Percentiles rank a stretch among this genome's conserved stretches.
Conservation (phyloP, 2,888 invertebrate genomes). For the Zootermopsis nevadensis region DNA sequence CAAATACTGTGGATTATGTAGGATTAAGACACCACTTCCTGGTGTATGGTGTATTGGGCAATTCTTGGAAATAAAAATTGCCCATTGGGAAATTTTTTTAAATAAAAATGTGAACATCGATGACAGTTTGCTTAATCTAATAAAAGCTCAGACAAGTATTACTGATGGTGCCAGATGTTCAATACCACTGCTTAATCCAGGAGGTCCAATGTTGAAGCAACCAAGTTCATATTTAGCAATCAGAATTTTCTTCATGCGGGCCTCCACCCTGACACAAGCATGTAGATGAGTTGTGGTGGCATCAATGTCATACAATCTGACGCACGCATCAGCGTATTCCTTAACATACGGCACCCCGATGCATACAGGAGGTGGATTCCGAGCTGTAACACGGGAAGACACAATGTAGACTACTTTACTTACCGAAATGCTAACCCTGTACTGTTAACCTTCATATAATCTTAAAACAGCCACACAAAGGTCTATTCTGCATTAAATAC, state of each 20-base stretch:
- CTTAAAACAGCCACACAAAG: not conserved
- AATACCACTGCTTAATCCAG: not conserved
- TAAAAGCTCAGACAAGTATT: not conserved
- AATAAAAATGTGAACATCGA: not conserved
- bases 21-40: no score
- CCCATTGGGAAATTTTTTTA: no score
- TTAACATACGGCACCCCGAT: slow-evolving; percentile 57
- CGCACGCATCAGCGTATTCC: slow-evolving; percentile 56
- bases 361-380: slow-evolving; percentile 60
- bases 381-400: slow-evolving; percentile 54
- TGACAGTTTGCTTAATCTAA: not conserved
- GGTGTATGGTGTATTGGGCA: no score
- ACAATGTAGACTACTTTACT: not conserved
- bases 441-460: not conserved
- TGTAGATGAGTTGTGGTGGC: slow-evolving; percentile 55
- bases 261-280: slow-evolving; percentile 57
- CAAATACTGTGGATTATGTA: no score
- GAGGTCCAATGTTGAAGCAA: slow-evolving; percentile 55
- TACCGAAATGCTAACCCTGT: not conserved
- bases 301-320: slow-evolving; percentile 57
- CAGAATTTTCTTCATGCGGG: slow-evolving; percentile 47
- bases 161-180: not conserved
- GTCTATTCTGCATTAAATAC: not conserved
- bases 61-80: no score
- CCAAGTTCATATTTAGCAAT: slow-evolving; percentile 56